Conservation (phyloP, 2,797 vertebrate genomes). For the Epinephelus coioides region DNA sequence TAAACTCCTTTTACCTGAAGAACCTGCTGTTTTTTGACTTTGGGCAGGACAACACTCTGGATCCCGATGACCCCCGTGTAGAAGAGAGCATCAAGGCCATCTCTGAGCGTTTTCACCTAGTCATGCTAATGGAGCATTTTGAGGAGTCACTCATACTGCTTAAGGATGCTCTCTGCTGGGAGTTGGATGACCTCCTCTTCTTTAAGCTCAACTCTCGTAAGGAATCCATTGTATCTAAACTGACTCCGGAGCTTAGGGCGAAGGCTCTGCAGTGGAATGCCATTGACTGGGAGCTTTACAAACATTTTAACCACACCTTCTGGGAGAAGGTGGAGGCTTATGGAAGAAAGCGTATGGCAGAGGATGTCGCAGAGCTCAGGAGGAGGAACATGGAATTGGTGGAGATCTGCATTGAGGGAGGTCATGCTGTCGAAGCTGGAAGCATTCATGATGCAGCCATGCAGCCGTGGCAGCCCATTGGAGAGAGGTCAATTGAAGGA, state of each 20-base stretch:
- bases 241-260: slow-evolving; percentile 86
- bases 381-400: slow-evolving; percentile 88
- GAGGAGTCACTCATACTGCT: slow-evolving; percentile 93
- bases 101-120: slow-evolving; percentile 88
- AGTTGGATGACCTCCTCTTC: slow-evolving; percentile 91
- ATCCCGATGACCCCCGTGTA: slow-evolving; percentile 82
- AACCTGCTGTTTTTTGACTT: slow-evolving; percentile 93
- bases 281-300: slow-evolving; percentile 90
- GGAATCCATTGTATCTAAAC: slow-evolving; percentile 82
- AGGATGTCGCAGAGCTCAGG: slow-evolving; percentile 85
- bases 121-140: slow-evolving; percentile 92
- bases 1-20: slow-evolving; percentile 92
- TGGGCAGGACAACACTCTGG: slow-evolving; percentile 88
- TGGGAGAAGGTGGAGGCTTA: slow-evolving; percentile 90
- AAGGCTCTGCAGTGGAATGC: slow-evolving; percentile 90
- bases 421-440: slow-evolving; percentile 85
- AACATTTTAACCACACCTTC: slow-evolving; percentile 90
- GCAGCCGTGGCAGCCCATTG: slow-evolving; percentile 93
- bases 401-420: slow-evolving; percentile 89
- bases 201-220: slow-evolving; percentile 92
- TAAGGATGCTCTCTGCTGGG: slow-evolving; percentile 91
- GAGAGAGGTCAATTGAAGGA: slow-evolving; percentile 90
- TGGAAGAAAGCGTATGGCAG: slow-evolving; percentile 86
- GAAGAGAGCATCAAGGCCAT: slow-evolving; percentile 86
- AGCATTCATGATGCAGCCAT: slow-evolving; percentile 90